Evolutionary conservation across 2,113 vertebrate genomes (phyloP).

Genomic region (Catharus fuscescens): DNA sequence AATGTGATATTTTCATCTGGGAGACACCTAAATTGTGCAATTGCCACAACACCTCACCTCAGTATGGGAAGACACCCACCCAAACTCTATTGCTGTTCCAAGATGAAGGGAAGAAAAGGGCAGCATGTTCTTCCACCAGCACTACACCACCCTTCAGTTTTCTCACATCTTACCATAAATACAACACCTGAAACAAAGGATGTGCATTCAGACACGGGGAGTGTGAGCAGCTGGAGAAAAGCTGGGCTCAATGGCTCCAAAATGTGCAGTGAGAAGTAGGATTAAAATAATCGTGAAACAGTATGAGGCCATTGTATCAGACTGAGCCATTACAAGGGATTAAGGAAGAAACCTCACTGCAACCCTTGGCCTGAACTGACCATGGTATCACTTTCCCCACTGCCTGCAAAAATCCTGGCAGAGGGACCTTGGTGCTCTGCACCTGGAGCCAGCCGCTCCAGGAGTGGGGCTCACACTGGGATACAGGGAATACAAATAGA

Average conservation of each 20-base stretch:
- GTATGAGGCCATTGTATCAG: neutral
- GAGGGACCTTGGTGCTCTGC: neutral
- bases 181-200: neutral
- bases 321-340: neutral
- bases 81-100: constrained; percentile 1
- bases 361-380: neutral
- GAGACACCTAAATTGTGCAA: constrained; percentile 20
- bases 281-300: neutral
- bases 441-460: neutral
- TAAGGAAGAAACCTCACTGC: neutral
- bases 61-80: constrained; percentile 14
- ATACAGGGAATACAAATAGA: neutral
- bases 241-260: neutral
- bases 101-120: neutral
- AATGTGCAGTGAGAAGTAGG: neutral
- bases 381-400: neutral
- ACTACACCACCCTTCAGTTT: neutral
- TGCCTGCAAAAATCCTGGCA: neutral
- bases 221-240: neutral
- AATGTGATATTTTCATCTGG: neutral
- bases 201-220: neutral
- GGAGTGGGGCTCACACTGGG: neutral
- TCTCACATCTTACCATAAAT: neutral
- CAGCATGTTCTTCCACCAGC: neutral
- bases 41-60: neutral